These are phyloP conservation scores for Triplophysa siluroides DNA, from an alignment of 2,113 vertebrate species.

Conservation along the genomic window DNA sequence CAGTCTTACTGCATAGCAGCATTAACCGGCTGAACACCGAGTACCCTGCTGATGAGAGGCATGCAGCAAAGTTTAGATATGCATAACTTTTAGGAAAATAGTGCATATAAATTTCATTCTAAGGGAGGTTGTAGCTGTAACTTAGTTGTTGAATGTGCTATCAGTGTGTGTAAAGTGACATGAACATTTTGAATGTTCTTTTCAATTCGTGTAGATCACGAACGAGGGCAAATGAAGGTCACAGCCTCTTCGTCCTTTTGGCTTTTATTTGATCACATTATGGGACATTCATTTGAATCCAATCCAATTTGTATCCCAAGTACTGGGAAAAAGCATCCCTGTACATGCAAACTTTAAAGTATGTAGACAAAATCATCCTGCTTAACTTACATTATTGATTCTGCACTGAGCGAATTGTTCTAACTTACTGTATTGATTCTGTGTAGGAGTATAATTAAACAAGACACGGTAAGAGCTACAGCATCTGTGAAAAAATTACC, in stretches of 20 bases:
- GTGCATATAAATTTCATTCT: not conserved
- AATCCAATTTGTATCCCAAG: not conserved
- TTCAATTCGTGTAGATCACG: not conserved
- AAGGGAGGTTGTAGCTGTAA: not conserved
- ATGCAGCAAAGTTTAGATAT: not conserved
- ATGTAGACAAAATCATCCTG: not conserved
- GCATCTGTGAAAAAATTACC: not conserved
- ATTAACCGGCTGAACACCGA: slow-evolving; percentile 53
- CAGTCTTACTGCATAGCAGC: slow-evolving; percentile 68
- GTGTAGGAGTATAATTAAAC: not conserved
- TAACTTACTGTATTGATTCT: slow-evolving; percentile 8
- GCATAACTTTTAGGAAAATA: not conserved
- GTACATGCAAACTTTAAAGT: not conserved
- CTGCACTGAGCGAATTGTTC: not conserved
- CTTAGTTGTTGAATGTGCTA: too few species aligned
- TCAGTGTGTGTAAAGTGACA: too few species aligned
- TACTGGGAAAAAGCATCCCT: not conserved
- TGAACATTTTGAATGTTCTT: too few species aligned
- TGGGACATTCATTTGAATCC: not conserved
- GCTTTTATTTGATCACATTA: not conserved
- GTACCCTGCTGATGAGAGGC: not conserved
- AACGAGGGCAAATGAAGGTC: not conserved
- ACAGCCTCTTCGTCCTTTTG: not conserved
- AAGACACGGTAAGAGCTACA: slow-evolving; percentile 8
- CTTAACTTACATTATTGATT: slow-evolving; percentile 16